These are phyloP conservation scores for Papilio glaucus DNA, from an alignment of 1,140 invertebrate species.

Conservation along the genomic window DNA sequence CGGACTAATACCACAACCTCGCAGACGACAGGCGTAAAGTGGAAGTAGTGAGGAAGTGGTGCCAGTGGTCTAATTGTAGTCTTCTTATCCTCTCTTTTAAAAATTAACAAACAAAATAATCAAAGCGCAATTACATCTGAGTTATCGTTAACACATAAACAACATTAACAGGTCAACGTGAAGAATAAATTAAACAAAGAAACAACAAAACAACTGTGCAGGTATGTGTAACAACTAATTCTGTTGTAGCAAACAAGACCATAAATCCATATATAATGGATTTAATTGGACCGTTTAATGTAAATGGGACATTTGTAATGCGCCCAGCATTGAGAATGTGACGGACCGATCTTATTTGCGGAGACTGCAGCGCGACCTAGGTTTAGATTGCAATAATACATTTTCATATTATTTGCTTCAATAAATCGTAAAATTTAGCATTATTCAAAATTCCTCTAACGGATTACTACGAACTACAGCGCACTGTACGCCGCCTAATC, in stretches of 20 bases:
- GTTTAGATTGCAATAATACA: too few relatives aligned
- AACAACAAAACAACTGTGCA: conserved; percentile 9
- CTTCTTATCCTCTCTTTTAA: too few relatives aligned
- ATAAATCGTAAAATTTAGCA: too few relatives aligned
- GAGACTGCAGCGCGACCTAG: not conserved
- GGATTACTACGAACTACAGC: too few relatives aligned
- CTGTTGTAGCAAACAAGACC: not conserved
- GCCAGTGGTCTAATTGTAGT: too few relatives aligned
- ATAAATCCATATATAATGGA: not conserved
- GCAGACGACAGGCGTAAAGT: too few relatives aligned
- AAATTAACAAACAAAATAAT: not conserved
- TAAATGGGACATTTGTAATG: conserved; percentile 14
- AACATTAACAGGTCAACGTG: not conserved
- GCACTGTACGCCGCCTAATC: too few relatives aligned
- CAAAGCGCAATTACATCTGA: not conserved
- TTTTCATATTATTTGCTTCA: too few relatives aligned
- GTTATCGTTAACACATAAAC: not conserved
- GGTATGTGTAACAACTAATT: not conserved
- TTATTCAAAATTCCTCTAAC: too few relatives aligned
- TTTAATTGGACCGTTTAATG: conserved; percentile 6
- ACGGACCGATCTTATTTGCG: not conserved
- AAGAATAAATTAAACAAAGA: conserved; percentile 14
- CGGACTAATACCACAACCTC: too few relatives aligned
- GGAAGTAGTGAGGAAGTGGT: not conserved
- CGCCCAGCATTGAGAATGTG: not conserved